Conservation (phyloP, 1,140 invertebrate species). For the Potamilus streckersoni region DNA sequence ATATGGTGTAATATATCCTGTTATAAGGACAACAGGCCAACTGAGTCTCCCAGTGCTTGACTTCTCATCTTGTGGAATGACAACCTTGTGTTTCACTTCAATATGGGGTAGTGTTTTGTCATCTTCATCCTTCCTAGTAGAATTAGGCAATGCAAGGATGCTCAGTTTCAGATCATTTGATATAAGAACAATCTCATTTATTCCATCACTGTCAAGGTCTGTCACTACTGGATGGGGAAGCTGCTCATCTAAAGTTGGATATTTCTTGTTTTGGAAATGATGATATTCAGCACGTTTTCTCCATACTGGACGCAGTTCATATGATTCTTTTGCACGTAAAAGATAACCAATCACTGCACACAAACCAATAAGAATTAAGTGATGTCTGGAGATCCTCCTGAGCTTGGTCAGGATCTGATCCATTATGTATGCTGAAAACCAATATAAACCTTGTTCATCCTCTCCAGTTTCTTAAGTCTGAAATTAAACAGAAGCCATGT, state of each 20-base stretch:
- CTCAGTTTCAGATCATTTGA: constrained; percentile 50
- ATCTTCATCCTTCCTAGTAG: constrained; percentile 24
- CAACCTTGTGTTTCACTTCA: constrained; percentile 42
- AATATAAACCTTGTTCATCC: too few relatives aligned
- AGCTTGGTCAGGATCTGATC: constrained; percentile 4
- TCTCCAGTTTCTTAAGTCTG: too few relatives aligned
- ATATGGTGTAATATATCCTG: constrained; percentile 53
- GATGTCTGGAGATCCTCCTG: constrained; percentile 23
- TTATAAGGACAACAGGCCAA: constrained; percentile 45
- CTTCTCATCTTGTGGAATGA: constrained; percentile 32
- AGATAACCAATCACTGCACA: constrained; percentile 55
- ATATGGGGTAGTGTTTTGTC: constrained; percentile 53
- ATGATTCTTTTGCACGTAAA: constrained; percentile 48
- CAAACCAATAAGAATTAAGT: constrained; percentile 29
- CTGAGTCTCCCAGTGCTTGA: constrained; percentile 5
- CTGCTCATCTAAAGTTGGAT: constrained; percentile 42
- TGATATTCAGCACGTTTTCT: constrained; percentile 46
- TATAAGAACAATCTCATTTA: constrained; percentile 55
- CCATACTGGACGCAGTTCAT: constrained; percentile 53
- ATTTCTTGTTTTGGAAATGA: constrained; percentile 50
- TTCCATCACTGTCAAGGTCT: constrained; percentile 58
- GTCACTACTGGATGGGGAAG: constrained; percentile 52
- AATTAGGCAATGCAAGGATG: constrained; percentile 42
- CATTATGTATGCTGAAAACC: too few relatives aligned
- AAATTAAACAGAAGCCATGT: too few relatives aligned